Percentiles rank a stretch among this genome's conserved stretches.
phyloP scores from a whole-genome alignment of 35 echinoderm and acorn worm genomes.

The Hemicentrotus pulcherrimus region DNA sequence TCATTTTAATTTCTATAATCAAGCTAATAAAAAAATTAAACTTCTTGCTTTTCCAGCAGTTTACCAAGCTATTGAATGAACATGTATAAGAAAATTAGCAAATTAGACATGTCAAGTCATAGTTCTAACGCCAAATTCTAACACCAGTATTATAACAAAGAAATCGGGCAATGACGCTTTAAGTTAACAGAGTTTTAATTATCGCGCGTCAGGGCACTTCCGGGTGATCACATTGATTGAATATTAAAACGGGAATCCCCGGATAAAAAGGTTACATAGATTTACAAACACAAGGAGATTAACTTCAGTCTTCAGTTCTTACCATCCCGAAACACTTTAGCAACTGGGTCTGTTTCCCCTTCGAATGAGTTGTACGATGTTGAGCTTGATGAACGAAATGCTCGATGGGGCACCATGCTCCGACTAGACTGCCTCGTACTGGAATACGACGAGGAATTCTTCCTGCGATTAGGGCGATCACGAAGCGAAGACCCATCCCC shows the following conservation, averaged over 20 bases:
- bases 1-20: no score
- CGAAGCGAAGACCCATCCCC: conserved; percentile 40
- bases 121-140: no score
- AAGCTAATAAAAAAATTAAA: no score
- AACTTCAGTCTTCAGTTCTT: neutral
- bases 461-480: conserved; percentile 50
- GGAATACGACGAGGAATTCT: conserved; percentile 36
- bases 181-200: neutral
- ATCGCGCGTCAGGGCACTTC: conserved; percentile 37
- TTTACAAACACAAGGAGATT: neutral
- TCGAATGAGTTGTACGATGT: conserved; percentile 32
- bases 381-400: conserved; percentile 34
- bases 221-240: neutral
- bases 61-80: no score
- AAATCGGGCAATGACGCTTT: neutral
- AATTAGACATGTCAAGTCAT: no score
- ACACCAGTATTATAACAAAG: neutral
- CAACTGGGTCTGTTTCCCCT: conserved; percentile 45
- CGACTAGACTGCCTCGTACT: conserved; percentile 31
- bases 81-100: no score
- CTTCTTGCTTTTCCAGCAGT: no score
- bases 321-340: conserved; percentile 47
- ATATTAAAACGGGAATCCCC: conserved; percentile 29
- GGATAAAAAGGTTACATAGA: neutral
- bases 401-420: conserved; percentile 45